Percentiles rank a stretch among this genome's conserved stretches.
phyloP scores from a whole-genome alignment of 2,113 vertebrate species.

The Ameiurus melas region DNA sequence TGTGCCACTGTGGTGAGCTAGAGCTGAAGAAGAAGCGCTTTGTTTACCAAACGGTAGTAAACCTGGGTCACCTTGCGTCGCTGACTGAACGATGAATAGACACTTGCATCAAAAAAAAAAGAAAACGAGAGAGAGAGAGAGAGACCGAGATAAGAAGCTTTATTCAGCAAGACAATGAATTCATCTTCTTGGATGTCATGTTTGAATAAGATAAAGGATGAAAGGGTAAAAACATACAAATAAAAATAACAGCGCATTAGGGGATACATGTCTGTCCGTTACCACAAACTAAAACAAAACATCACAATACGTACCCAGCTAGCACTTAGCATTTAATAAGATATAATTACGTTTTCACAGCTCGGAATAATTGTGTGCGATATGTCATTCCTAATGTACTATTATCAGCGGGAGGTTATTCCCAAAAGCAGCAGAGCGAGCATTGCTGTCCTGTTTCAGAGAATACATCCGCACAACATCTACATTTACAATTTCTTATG shows the following conservation, averaged over 20 bases:
- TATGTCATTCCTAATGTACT: not conserved
- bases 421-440: too few species aligned
- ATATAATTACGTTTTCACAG: not conserved
- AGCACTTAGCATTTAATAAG: not conserved
- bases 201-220: not conserved
- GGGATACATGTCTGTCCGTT: not conserved
- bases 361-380: not conserved
- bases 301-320: too few species aligned
- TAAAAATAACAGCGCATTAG: not conserved
- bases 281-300: not conserved
- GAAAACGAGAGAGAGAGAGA: not conserved
- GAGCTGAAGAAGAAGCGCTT: conserved; percentile 14
- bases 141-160: not conserved
- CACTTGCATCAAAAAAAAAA: conserved; percentile 41
- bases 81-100: conserved; percentile 40
- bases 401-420: not conserved
- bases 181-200: not conserved
- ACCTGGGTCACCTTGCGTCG: conserved; percentile 65
- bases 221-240: not conserved
- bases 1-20: conserved; percentile 1
- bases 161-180: not conserved
- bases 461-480: not conserved
- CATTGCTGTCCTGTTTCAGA: not conserved
- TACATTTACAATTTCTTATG: not conserved
- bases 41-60: conserved; percentile 51